Evolutionary conservation across 2,113 vertebrate genomes (phyloP).

Genomic region (Sciurus niger): DNA sequence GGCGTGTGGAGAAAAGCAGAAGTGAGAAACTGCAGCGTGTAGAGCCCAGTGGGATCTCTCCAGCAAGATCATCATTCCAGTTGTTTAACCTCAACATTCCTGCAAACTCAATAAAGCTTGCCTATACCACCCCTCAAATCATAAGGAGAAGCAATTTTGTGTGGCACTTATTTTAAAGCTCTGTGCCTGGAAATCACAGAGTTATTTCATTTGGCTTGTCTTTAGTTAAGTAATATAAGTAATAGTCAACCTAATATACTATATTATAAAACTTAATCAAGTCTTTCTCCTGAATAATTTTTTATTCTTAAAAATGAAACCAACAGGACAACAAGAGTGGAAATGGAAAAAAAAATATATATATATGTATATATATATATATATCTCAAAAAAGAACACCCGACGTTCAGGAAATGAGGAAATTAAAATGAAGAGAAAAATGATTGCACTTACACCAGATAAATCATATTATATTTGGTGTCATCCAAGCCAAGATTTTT

Average conservation of each 20-base stretch:
- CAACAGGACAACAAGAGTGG: background rate
- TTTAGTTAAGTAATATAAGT: constrained; percentile 49
- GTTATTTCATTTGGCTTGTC: constrained; percentile 16
- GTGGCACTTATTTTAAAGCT: background rate
- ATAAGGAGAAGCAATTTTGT: background rate
- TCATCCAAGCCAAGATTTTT: constrained; percentile 53
- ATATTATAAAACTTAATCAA: constrained; percentile 47
- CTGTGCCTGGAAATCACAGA: constrained; percentile 8
- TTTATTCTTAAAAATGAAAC: constrained; percentile 71
- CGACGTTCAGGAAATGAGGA: constrained; percentile 80
- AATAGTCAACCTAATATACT: constrained; percentile 46
- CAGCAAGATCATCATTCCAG: background rate
- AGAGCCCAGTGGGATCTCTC: background rate
- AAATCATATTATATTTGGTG: constrained; percentile 37
- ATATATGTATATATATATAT: background rate
- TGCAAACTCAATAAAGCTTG: background rate
- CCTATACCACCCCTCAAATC: background rate
- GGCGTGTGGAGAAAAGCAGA: background rate
- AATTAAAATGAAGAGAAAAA: constrained; percentile 67
- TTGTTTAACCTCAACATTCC: background rate
- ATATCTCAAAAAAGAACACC: constrained; percentile 67
- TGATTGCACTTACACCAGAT: constrained; percentile 49
- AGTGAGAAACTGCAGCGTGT: background rate
- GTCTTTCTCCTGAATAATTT: constrained; percentile 31
- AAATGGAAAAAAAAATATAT: background rate